A percentile compares a stretch with the other conserved stretches of the same genome.
Evolutionary conservation across 2,888 invertebrate genomes (phyloP).

Genomic region (Thereva nobilitata): DNA sequence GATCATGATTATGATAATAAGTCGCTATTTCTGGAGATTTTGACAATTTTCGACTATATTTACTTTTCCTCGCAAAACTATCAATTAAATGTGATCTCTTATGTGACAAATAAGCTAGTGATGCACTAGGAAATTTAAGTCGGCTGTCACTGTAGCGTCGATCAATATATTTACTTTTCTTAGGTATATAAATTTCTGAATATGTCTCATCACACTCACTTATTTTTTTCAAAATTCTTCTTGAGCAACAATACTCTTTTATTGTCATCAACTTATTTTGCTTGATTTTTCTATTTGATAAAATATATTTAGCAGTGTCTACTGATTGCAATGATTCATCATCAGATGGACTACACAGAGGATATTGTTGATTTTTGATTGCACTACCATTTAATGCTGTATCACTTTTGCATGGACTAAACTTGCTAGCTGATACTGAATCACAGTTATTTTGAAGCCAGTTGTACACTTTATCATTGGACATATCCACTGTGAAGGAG

Average conservation of each 20-base stretch:
- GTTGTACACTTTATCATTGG: slow-evolving; percentile 27
- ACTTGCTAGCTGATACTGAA: neutral
- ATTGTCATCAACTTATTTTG: slow-evolving; percentile 35
- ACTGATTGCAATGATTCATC: slow-evolving; percentile 30
- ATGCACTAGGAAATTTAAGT: neutral
- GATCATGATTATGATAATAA: too few relatives aligned
- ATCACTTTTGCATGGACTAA: neutral
- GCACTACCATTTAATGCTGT: slow-evolving; percentile 1
- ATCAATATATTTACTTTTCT: neutral
- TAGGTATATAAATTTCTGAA: neutral
- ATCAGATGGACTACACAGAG: slow-evolving; percentile 7
- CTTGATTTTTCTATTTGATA: slow-evolving; percentile 38
- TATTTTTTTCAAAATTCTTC: neutral
- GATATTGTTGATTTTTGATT: slow-evolving; percentile 13
- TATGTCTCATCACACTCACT: neutral
- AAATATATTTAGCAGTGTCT: slow-evolving; percentile 40
- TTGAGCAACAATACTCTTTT: slow-evolving; percentile 35
- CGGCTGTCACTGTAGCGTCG: neutral
- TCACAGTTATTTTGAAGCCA: slow-evolving; percentile 29
- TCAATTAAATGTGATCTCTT: too few relatives aligned
- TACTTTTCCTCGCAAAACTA: too few relatives aligned
- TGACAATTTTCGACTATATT: too few relatives aligned
- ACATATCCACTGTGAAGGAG: slow-evolving; percentile 16
- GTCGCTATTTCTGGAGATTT: too few relatives aligned
- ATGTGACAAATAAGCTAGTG: too few relatives aligned